phyloP scores from a whole-genome alignment of 2,888 invertebrate genomes.

The Eubasilissa splendida region DNA sequence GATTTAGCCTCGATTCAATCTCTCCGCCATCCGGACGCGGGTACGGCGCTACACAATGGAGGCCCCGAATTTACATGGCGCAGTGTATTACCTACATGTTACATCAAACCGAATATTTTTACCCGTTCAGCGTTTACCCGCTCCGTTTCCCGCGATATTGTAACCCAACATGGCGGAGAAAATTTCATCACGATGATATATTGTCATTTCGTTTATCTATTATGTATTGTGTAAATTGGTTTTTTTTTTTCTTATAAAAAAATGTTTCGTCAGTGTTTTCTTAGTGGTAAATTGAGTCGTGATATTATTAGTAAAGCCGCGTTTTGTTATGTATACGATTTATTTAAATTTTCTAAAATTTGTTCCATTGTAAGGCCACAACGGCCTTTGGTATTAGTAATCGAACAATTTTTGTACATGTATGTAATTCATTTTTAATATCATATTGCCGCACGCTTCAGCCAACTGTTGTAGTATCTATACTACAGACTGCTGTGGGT shows the following conservation, averaged over 20 bases:
- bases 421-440: too few relatives aligned
- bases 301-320: too few relatives aligned
- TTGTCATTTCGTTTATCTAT: conserved; percentile 3
- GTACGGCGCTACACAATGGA: conserved; percentile 16
- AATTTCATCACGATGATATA: conserved; percentile 3
- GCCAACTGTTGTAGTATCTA: too few relatives aligned
- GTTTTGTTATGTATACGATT: too few relatives aligned
- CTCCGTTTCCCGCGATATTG: conserved; percentile 30
- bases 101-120: conserved; percentile 26
- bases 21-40: conserved; percentile 27
- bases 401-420: too few relatives aligned
- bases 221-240: not conserved
- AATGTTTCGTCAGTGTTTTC: not conserved
- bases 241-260: not conserved
- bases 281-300: too few relatives aligned
- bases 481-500: too few relatives aligned
- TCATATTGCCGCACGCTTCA: too few relatives aligned
- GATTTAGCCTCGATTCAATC: conserved; percentile 43
- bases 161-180: conserved; percentile 11
- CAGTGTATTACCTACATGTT: not conserved
- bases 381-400: too few relatives aligned
- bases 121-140: conserved; percentile 20
- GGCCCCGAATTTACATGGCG: conserved; percentile 23
- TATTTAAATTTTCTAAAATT: too few relatives aligned
- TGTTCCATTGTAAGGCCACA: too few relatives aligned